Evolutionary conservation across 2,113 vertebrate species (phyloP).

Genomic region (Pelodiscus sinensis): DNA sequence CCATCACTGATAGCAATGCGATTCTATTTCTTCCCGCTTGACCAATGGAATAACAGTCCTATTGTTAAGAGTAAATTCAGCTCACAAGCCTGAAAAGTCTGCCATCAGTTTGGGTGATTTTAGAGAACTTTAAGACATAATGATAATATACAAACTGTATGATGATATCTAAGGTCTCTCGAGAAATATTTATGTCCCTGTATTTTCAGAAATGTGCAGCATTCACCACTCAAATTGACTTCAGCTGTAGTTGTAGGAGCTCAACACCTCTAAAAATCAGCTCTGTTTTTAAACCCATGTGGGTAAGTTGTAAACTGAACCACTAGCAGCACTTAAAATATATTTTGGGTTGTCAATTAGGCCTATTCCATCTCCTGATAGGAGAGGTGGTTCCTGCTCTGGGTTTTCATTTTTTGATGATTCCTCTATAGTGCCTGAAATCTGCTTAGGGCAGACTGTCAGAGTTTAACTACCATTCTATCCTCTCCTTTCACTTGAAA

Average conservation of each 20-base stretch:
- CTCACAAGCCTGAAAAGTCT: background rate
- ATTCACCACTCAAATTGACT: background rate
- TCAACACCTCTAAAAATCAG: background rate
- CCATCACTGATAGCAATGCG: background rate
- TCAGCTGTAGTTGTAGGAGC: background rate
- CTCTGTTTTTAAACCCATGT: background rate
- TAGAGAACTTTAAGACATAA: background rate
- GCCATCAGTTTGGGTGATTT: too few relatives aligned
- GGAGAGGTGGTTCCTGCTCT: background rate
- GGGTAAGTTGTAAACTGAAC: background rate
- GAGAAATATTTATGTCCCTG: accelerated
- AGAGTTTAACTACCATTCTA: background rate
- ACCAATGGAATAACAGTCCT: background rate
- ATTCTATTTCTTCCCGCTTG: background rate
- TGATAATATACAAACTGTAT: background rate
- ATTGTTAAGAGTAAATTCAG: background rate
- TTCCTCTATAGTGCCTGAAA: background rate
- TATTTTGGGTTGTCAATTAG: accelerated
- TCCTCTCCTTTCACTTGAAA: background rate
- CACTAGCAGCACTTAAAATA: background rate
- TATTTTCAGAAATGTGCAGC: background rate
- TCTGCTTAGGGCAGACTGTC: background rate
- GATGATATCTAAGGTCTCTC: background rate
- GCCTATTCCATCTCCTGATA: background rate
- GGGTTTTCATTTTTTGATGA: constrained; percentile 14